Conservation (phyloP, 2,797 vertebrate genomes). For the Danio tinwini region DNA sequence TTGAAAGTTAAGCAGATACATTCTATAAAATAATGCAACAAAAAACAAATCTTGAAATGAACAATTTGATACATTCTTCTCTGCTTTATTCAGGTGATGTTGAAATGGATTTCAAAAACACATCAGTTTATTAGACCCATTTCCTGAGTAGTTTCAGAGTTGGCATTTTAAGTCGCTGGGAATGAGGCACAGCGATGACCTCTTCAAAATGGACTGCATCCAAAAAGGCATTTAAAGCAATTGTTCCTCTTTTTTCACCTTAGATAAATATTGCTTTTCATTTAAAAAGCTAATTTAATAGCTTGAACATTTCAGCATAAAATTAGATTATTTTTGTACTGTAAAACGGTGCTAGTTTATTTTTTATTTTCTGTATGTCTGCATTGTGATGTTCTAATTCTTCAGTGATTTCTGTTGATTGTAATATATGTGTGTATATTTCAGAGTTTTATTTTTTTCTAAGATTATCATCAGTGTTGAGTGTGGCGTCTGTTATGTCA, state of each 20-base stretch:
- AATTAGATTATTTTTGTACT: not conserved
- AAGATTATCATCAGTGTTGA: not conserved
- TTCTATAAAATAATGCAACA: not conserved
- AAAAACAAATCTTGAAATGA: not conserved
- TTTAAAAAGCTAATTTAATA: constrained; percentile 29
- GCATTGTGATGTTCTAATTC: not conserved
- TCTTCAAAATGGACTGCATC: constrained; percentile 30
- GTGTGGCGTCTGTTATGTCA: not conserved
- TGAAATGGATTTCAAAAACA: not conserved
- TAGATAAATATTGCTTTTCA: constrained; percentile 35
- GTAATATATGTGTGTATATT: not conserved
- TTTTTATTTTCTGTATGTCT: not conserved
- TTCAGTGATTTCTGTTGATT: not conserved
- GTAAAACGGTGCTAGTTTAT: constrained; percentile 11
- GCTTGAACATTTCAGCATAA: constrained; percentile 1
- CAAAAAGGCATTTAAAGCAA: constrained; percentile 50
- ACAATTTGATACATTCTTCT: not conserved
- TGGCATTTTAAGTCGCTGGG: constrained; percentile 32
- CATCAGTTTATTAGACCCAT: not conserved
- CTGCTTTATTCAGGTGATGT: not conserved
- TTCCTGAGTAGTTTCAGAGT: constrained; percentile 23
- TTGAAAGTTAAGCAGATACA: not conserved
- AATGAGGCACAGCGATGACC: constrained; percentile 19
- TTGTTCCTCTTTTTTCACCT: constrained; percentile 37
- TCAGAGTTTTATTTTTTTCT: not conserved